These are phyloP conservation scores for Halocynthia aurantium DNA, from an alignment of 23 tunicate genomes.

Conservation along the genomic window DNA sequence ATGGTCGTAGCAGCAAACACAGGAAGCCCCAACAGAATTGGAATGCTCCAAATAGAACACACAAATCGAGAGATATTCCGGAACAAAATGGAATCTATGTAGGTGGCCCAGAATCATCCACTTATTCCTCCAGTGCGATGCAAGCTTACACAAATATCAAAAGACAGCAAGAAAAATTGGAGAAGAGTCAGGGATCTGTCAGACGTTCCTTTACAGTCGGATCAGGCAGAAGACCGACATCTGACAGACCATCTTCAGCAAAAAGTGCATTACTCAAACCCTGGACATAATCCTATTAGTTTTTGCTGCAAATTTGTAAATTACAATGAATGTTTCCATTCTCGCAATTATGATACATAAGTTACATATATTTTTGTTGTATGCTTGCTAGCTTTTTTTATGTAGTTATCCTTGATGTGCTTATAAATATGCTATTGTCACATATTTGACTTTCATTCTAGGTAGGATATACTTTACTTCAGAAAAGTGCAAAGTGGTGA, in stretches of 20 bases:
- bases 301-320: too few species aligned
- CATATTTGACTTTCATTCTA: too few species aligned
- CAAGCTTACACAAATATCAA: conserved; percentile 24
- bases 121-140: conserved; percentile 6
- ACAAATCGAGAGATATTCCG: conserved; percentile 23
- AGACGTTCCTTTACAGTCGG: conserved; percentile 65
- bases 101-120: not conserved
- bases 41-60: conserved; percentile 4
- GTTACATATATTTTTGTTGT: too few species aligned
- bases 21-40: too few species aligned
- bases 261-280: conserved; percentile 76
- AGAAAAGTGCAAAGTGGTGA: too few species aligned
- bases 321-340: too few species aligned
- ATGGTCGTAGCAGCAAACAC: too few species aligned
- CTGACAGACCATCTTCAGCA: conserved; percentile 56
- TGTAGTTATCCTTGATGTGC: too few species aligned
- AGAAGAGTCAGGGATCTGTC: not conserved
- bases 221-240: conserved; percentile 56
- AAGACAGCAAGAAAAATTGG: not conserved
- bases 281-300: conserved; percentile 32
- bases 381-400: too few species aligned
- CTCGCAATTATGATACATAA: too few species aligned
- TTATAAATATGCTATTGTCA: too few species aligned
- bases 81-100: conserved; percentile 3
- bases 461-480: too few species aligned